Percentiles rank a stretch among this genome's conserved stretches.
phyloP scores from a whole-genome alignment of 2,113 vertebrate genomes.

The Pollachius pollachius region DNA sequence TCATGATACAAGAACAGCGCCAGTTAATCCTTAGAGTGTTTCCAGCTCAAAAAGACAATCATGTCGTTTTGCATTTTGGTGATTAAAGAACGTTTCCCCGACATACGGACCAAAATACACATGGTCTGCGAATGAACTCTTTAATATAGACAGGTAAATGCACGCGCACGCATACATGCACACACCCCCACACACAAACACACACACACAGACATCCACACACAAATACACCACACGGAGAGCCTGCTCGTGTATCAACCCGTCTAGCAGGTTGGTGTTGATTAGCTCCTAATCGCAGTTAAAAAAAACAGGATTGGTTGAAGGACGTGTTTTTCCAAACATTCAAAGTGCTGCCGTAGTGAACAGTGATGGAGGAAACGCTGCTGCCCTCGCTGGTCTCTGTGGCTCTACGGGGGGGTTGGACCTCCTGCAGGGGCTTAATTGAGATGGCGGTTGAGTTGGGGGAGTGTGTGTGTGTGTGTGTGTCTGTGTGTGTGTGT shows the following conservation, averaged over 20 bases:
- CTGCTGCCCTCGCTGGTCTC: slow-evolving; percentile 21
- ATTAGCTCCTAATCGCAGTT: slow-evolving; percentile 22
- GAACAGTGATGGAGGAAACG: slow-evolving; percentile 23
- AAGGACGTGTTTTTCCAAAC: slow-evolving; percentile 26
- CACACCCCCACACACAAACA: neutral
- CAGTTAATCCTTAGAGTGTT: neutral
- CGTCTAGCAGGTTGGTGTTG: slow-evolving; percentile 37
- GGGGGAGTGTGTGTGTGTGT: slow-evolving; percentile 38
- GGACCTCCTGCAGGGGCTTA: slow-evolving; percentile 57
- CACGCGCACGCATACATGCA: slow-evolving; percentile 9
- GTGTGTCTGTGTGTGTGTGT: too few relatives aligned
- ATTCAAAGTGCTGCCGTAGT: slow-evolving; percentile 12
- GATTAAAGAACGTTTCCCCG: too few relatives aligned
- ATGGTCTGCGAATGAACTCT: neutral
- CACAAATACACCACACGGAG: neutral
- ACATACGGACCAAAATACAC: neutral
- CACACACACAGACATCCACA: slow-evolving; percentile 6
- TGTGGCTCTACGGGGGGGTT: slow-evolving; percentile 32
- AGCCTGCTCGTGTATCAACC: slow-evolving; percentile 11
- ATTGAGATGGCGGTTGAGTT: slow-evolving; percentile 62
- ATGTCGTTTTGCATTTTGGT: neutral
- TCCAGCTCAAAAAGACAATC: neutral
- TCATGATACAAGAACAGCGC: neutral
- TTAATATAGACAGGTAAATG: neutral
- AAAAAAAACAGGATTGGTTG: slow-evolving; percentile 5